Evolutionary conservation across 2,113 vertebrate genomes (phyloP).

Genomic region (Connochaetes taurinus): DNA sequence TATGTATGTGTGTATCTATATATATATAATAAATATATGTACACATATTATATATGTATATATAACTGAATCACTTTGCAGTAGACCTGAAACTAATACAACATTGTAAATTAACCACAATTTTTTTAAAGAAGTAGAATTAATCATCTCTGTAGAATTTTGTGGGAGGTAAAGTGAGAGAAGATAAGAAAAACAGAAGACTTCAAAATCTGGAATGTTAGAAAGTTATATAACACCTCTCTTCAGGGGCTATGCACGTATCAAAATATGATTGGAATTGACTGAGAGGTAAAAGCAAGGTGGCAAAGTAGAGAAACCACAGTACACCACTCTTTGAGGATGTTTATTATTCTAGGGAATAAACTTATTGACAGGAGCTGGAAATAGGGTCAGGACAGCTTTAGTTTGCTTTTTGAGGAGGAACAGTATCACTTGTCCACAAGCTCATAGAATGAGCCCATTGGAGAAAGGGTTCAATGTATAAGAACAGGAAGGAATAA

Average conservation of each 20-base stretch:
- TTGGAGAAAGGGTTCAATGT: not conserved
- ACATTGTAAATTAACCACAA: not conserved
- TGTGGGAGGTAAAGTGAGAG: not conserved
- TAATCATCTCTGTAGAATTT: not conserved
- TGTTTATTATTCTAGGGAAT: fast-evolving
- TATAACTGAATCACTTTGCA: not conserved
- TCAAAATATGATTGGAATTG: not conserved
- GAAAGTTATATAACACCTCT: not conserved
- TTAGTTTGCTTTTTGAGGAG: not conserved
- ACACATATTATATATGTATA: not conserved
- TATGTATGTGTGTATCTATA: fast-evolving
- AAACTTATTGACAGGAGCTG: no score
- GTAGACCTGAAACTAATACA: not conserved
- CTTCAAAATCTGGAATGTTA: not conserved
- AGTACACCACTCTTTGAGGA: not conserved
- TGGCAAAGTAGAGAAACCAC: not conserved
- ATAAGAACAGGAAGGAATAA: not conserved
- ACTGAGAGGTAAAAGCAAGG: not conserved
- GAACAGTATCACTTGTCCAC: no score
- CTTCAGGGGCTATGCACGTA: not conserved
- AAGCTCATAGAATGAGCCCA: not conserved
- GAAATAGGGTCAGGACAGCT: not conserved
- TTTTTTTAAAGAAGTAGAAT: not conserved
- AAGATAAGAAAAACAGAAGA: not conserved
- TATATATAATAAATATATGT: not conserved